Base-by-base conservation (phyloP, 2,797 vertebrate species). In the Clarias pachynema region DNA sequence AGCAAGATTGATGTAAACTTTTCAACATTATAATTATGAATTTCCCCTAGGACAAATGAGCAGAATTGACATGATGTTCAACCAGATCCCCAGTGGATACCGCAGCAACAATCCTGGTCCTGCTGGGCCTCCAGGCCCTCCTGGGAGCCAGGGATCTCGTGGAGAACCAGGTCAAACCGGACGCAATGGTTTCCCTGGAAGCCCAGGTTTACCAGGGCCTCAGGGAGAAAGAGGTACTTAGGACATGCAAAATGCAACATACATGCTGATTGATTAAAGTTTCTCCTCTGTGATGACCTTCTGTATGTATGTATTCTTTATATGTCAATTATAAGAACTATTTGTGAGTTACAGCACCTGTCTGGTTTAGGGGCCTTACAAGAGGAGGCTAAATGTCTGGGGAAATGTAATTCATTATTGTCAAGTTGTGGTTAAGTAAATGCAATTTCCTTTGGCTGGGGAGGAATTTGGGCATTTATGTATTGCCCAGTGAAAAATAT, bases 21-120 rank as follows among this genome's bases (percentile, higher is more conserved):
- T 68, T 40, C 6, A 49, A 7, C 4, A 24, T 49, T 49, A 12
- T 56, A 63, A 31, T 18, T 18, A 0, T 0, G 6, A 44, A 31
- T 83, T 57, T 5, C 63, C 84, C 79, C 12, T 91, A 99, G 98
- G 96, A 92, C 98, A 99, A 93, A 99, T 99, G 97, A 97, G 92
- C 92, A 96, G 98, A 91, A 96, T 99, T 83, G 97, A 97, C 90
- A 96, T 96, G 91, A 96, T 99, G 96, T 89, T 99, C 92, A 99
- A 99, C 93, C 98, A 99, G 95, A 98, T 99, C 92, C 98, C 98
- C 0, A 97, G 97, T 0, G 97, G 97, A 90, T 97, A 98, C 92
- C 96, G 97, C 53, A 97, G 97, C 86, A 98, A 97, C 91, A 95
- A 92, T 82, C 96, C 97, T 0, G 98, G 98, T 44, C 98, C 98